Percentiles rank a stretch among this genome's conserved stretches.
Evolutionary conservation across 2,797 vertebrate genomes (phyloP).

Genomic region (Chrosomus eos): DNA sequence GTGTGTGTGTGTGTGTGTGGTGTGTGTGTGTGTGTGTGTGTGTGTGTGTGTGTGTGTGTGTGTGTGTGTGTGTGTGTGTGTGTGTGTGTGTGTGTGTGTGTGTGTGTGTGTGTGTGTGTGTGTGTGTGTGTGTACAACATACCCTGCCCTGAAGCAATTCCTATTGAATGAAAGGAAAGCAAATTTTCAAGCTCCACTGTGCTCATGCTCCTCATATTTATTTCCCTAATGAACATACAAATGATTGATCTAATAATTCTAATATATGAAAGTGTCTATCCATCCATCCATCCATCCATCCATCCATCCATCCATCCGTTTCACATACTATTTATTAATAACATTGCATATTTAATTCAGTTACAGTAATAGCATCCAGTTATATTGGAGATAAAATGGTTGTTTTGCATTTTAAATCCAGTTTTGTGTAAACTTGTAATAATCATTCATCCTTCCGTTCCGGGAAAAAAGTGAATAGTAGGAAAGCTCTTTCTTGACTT

Average conservation of each 20-base stretch:
- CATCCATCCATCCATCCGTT: neutral
- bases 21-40: constrained; percentile 4
- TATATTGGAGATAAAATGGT: neutral
- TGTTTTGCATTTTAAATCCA: neutral
- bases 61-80: neutral
- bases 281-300: neutral
- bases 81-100: constrained; percentile 1
- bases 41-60: neutral
- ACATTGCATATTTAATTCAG: no score
- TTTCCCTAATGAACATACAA: constrained; percentile 21
- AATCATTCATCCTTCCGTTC: neutral
- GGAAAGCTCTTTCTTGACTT: neutral
- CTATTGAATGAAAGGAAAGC: constrained; percentile 29
- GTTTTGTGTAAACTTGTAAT: neutral
- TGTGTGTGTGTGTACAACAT: constrained; percentile 15
- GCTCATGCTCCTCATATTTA: neutral
- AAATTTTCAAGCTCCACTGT: neutral
- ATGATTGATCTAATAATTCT: constrained; percentile 11
- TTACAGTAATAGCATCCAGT: neutral
- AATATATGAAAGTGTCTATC: neutral
- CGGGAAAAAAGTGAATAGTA: neutral
- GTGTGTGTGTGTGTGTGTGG: neutral
- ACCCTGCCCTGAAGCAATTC: constrained; percentile 4
- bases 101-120: neutral
- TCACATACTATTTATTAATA: no score